phyloP scores from a whole-genome alignment of 1,140 invertebrate species.

The Lepidurus packardi region DNA sequence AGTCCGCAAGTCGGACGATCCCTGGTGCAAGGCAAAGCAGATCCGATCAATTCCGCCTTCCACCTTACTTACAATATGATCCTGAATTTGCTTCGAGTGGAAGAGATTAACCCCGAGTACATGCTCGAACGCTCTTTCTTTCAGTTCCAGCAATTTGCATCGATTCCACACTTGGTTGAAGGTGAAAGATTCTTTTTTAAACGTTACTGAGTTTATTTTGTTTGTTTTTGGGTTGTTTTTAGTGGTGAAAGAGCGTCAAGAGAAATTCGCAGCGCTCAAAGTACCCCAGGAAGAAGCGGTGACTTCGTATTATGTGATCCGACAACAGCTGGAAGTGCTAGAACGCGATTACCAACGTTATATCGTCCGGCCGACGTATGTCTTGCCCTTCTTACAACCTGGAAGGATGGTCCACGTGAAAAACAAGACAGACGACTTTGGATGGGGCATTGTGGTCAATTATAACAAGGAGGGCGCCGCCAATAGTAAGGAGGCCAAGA shows the following conservation, averaged over 20 bases:
- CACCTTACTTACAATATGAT: conserved; percentile 99
- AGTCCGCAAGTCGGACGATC: conserved; percentile 73
- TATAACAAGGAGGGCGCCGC: conserved; percentile 67
- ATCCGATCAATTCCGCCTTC: conserved; percentile 97
- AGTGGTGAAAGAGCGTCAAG: conserved; percentile 69
- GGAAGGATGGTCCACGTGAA: conserved; percentile 88
- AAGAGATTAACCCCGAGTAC: conserved; percentile 99
- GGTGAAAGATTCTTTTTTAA: conserved; percentile 30
- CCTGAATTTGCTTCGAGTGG: conserved; percentile 88
- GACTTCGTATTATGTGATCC: conserved; percentile 74
- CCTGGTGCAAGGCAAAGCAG: conserved; percentile 86
- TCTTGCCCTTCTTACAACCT: conserved; percentile 89
- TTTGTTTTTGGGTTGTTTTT: conserved; percentile 38
- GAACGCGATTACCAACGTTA: conserved; percentile 66
- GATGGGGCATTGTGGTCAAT: conserved; percentile 93
- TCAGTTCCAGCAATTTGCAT: conserved; percentile 97
- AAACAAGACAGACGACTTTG: conserved; percentile 78
- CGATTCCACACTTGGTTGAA: conserved; percentile 69
- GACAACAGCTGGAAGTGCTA: conserved; percentile 71
- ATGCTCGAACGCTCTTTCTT: conserved; percentile 98
- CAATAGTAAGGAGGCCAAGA: conserved; percentile 46
- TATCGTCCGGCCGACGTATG: conserved; percentile 78
- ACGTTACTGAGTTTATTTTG: conserved; percentile 12
- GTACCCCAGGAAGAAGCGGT: conserved; percentile 71
- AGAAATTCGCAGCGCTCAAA: conserved; percentile 56